These are phyloP conservation scores for Papilio glaucus DNA, from an alignment of 1,140 invertebrate genomes.

Conservation along the genomic window DNA sequence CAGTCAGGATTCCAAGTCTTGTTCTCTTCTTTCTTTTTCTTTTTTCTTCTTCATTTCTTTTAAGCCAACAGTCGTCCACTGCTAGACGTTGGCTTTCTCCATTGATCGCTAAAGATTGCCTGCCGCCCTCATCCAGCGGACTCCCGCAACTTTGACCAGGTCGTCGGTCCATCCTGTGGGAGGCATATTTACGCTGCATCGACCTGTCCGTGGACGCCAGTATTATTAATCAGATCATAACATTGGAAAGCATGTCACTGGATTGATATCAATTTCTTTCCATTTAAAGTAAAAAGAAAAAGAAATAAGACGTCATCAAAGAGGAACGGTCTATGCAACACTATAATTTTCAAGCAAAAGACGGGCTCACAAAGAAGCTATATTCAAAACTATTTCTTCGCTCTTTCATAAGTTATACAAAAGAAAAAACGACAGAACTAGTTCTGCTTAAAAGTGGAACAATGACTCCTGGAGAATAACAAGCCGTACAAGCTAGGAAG, in stretches of 20 bases:
- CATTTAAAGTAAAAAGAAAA: background rate
- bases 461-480: conserved; percentile 11
- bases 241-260: too few relatives aligned
- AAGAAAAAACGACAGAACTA: conserved; percentile 1
- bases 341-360: background rate
- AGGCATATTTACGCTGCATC: too few relatives aligned
- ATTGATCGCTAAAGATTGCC: too few relatives aligned
- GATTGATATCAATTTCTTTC: background rate
- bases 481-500: conserved; percentile 7
- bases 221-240: too few relatives aligned
- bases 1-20: background rate
- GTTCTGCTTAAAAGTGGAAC: conserved; percentile 7
- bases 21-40: too few relatives aligned
- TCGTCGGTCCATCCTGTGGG: too few relatives aligned
- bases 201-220: too few relatives aligned
- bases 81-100: too few relatives aligned
- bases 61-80: too few relatives aligned
- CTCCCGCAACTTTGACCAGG: too few relatives aligned
- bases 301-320: background rate
- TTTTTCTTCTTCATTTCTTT: too few relatives aligned
- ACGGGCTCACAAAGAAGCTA: background rate
- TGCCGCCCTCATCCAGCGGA: too few relatives aligned
- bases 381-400: background rate
- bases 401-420: background rate
- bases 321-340: background rate